Percentiles rank a stretch among this genome's conserved stretches.
Conservation (phyloP, 2,888 invertebrate species). For the Xestia sexstrigata region DNA sequence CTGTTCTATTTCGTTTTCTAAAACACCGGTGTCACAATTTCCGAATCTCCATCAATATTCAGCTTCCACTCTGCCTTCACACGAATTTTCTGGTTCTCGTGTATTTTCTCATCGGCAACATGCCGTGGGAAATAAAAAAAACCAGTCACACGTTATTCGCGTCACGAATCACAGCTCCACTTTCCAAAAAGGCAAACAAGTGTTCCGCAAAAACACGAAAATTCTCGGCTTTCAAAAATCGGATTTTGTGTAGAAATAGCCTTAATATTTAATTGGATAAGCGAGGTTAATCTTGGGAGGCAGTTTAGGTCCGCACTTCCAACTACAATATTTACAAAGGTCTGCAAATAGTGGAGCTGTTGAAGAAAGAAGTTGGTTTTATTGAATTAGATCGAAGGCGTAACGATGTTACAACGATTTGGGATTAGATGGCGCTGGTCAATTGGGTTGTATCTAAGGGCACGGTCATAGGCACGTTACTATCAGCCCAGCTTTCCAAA, state of each 20-base stretch:
- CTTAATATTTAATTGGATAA: slow-evolving; percentile 76
- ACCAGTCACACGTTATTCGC: slow-evolving; percentile 32
- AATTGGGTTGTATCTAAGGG: slow-evolving; percentile 54
- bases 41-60: slow-evolving; percentile 45
- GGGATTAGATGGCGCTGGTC: slow-evolving; percentile 46
- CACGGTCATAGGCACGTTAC: slow-evolving; percentile 11
- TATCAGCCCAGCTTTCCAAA: slow-evolving; percentile 1
- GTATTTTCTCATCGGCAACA: slow-evolving; percentile 48
- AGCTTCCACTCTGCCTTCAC: slow-evolving; percentile 15
- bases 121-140: slow-evolving; percentile 55
- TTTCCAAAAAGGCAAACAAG: slow-evolving; percentile 50
- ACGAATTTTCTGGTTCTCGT: slow-evolving; percentile 29
- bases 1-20: slow-evolving; percentile 2
- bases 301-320: slow-evolving; percentile 68
- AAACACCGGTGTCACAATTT: slow-evolving; percentile 34
- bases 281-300: slow-evolving; percentile 74
- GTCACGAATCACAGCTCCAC: slow-evolving; percentile 40
- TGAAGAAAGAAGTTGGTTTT: slow-evolving; percentile 63
- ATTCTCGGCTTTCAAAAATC: slow-evolving; percentile 51
- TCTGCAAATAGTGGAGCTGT: slow-evolving; percentile 65
- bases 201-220: slow-evolving; percentile 36
- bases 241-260: slow-evolving; percentile 60
- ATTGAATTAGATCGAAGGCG: slow-evolving; percentile 66
- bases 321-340: slow-evolving; percentile 78
- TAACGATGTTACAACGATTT: slow-evolving; percentile 64